A percentile compares a stretch with the other conserved stretches of the same genome.
Conservation (phyloP, 2,797 vertebrate genomes). For the Arnoldichthys spilopterus region DNA sequence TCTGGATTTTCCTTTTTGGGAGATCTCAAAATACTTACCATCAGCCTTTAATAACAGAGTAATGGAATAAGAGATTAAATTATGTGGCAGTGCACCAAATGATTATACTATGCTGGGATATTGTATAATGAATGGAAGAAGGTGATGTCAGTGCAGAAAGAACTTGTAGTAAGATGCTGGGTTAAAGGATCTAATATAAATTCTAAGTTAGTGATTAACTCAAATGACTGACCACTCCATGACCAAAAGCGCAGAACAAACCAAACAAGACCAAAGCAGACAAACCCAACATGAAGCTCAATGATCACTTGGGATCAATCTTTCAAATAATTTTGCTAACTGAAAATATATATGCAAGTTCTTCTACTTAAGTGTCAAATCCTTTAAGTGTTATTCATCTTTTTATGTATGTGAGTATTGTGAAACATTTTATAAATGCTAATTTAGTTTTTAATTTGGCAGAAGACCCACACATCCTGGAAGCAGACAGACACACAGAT, state of each 20-base stretch:
- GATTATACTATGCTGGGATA: conserved; percentile 19
- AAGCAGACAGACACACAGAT: too few species aligned
- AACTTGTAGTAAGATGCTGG: conserved; percentile 20
- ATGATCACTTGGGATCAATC: neutral
- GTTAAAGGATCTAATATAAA: conserved; percentile 16
- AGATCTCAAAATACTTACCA: conserved; percentile 1
- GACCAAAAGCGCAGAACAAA: neutral
- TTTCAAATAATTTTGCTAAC: too few species aligned
- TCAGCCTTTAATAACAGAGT: conserved; percentile 5
- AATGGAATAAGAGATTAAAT: conserved; percentile 41
- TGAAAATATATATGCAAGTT: neutral
- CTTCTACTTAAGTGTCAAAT: neutral
- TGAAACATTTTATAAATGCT: neutral
- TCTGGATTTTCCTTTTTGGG: neutral
- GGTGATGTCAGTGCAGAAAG: neutral
- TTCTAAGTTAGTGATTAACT: neutral
- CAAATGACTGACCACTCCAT: neutral
- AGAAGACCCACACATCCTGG: too few species aligned
- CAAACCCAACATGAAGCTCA: too few species aligned
- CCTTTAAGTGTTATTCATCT: neutral
- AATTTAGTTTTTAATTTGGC: too few species aligned
- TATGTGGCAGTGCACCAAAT: conserved; percentile 22
- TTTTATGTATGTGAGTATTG: neutral
- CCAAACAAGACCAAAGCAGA: neutral
- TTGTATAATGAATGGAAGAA: conserved; percentile 16